Evolutionary conservation across 1,140 invertebrate genomes (phyloP), one percentile per base, ranked within the genome.

Genomic region (Calliphora vicina): DNA sequence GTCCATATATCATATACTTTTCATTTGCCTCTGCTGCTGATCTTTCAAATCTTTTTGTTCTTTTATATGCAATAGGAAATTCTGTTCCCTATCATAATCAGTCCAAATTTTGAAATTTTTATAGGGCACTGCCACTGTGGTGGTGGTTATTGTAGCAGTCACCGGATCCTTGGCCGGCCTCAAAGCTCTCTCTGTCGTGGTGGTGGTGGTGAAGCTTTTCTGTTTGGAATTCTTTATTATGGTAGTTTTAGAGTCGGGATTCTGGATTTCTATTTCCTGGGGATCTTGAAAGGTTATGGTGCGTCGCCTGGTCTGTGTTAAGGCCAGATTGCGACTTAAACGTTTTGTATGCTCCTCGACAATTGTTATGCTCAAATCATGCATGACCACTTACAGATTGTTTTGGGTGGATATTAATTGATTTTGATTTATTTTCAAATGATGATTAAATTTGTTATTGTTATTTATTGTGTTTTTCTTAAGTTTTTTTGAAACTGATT

Each of bases 301-400:
- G 43, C 83, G 83, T 23, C 83, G 71, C 5, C 83, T 43, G 27
- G 83, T 78, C 20, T 82, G 73, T 35, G 73, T 82, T 29, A 82
- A 82, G n/a, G 80, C 80, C 43, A 84, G 78, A 82, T 84, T 82
- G 72, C 81, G 43, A 82, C 83, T 78, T 67, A 84, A 57, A 78
- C 81, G 80, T 84, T 84, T 84, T 61, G 83, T 84, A 45, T 82
- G 43, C 81, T 84, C 83, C 72, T 84, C 83, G 17, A 82, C 81
- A 80, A 84, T 82, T 45, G 83, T 84, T 50, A 84, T 84, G 43
- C 74, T 42, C 73, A 84, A 82, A 84, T 84, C 81, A 82, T 76
- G 80, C 83, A 84, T 84, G 83, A 82, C 83, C 82, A 76, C n/a
- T 35, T 35, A 35, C 6, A 35, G 4, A 35, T 35, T 35, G 6